phyloP scores from a whole-genome alignment of 2,888 invertebrate species.

The Idaea aversata region DNA sequence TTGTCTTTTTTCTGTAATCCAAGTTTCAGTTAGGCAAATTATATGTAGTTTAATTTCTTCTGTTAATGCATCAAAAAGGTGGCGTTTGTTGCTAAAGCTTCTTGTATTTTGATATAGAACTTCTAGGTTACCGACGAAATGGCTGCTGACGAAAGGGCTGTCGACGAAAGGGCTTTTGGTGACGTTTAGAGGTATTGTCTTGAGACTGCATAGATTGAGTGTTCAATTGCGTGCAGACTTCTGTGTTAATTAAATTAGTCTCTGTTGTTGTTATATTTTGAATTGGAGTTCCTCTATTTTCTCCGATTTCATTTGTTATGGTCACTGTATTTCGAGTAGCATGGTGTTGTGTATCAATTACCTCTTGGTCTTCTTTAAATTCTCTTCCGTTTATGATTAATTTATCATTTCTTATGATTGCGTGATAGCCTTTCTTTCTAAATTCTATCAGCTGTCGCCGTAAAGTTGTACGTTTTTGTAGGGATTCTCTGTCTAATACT shows the following conservation, averaged over 20 bases:
- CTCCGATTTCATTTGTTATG: not conserved
- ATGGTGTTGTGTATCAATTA: not conserved
- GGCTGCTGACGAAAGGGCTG: not conserved
- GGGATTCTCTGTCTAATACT: not conserved
- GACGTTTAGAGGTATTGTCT: not conserved
- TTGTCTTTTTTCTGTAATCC: conserved; percentile 5
- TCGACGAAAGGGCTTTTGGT: too few species aligned
- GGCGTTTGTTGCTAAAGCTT: conserved; percentile 10
- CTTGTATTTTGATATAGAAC: conserved; percentile 10
- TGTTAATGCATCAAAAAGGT: conserved; percentile 5
- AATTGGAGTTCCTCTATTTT: too few species aligned
- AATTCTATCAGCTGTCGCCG: not conserved
- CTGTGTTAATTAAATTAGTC: not conserved
- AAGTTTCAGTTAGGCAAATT: conserved; percentile 13
- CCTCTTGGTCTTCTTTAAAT: not conserved
- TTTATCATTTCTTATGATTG: conserved; percentile 6
- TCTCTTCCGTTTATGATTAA: conserved; percentile 8
- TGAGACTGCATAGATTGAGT: not conserved
- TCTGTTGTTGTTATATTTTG: too few species aligned
- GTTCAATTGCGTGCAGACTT: not conserved
- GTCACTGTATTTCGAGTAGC: not conserved
- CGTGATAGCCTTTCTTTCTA: conserved; percentile 7
- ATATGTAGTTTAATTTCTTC: not conserved
- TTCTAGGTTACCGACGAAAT: conserved; percentile 6
- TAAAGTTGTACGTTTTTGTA: not conserved